Percentiles rank a stretch among this genome's conserved stretches.
These are phyloP conservation scores for Palythoa heliodiscus DNA, from an alignment of 92 coral and sea anemone species.

Conservation along the genomic window DNA sequence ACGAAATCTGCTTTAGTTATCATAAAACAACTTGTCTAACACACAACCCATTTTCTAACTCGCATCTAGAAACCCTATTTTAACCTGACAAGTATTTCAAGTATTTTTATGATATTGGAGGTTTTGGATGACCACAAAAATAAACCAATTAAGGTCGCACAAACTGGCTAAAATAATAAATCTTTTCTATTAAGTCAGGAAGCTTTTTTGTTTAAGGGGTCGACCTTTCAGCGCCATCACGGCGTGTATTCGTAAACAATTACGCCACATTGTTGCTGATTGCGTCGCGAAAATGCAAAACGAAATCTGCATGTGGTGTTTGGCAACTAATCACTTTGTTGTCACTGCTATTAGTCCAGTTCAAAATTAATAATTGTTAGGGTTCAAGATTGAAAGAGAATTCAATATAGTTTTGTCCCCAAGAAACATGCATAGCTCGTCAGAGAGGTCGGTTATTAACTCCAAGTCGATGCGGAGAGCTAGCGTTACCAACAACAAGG, in stretches of 20 bases:
- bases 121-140: no score
- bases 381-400: not conserved
- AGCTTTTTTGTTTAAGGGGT: not conserved
- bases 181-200: not conserved
- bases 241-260: constrained; percentile 18
- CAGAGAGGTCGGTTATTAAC: not conserved
- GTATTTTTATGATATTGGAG: no score
- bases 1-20: no score
- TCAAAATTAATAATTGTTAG: not conserved
- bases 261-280: not conserved
- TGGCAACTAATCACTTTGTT: not conserved
- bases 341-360: not conserved
- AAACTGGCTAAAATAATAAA: not conserved
- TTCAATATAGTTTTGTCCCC: not conserved
- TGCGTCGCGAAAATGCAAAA: not conserved
- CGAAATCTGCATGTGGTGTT: not conserved
- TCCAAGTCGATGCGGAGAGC: constrained; percentile 35
- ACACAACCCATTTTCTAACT: no score
- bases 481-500: constrained; percentile 4
- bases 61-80: no score
- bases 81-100: no score
- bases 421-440: constrained; percentile 10
- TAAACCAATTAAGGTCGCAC: no score
- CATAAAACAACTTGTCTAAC: no score
- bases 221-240: not conserved